These are phyloP conservation scores for Rhabdomys dilectus DNA, from an alignment of 2,113 vertebrate species.

Conservation along the genomic window DNA sequence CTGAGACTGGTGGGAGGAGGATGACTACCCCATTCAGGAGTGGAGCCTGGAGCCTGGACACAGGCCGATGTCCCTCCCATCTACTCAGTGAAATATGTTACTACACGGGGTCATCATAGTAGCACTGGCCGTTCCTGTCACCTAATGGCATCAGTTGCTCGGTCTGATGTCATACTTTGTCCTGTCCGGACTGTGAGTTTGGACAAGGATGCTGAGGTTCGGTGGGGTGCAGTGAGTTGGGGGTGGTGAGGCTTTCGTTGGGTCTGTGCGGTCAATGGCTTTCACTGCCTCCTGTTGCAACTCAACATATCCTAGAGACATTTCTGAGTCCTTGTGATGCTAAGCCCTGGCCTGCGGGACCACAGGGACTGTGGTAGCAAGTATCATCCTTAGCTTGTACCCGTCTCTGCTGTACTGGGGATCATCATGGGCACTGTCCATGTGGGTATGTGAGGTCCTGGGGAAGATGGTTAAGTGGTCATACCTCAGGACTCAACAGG, in stretches of 20 bases:
- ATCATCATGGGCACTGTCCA: background rate
- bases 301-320: background rate
- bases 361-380: background rate
- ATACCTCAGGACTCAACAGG: background rate
- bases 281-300: background rate
- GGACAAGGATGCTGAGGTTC: background rate
- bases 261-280: background rate
- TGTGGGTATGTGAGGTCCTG: background rate
- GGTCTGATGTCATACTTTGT: background rate
- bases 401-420: background rate
- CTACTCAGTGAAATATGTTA: too few species aligned
- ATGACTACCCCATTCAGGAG: background rate
- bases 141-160: background rate
- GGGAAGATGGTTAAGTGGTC: background rate
- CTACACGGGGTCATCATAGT: rapidly evolving
- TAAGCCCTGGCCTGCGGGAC: background rate
- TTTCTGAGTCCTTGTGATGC: background rate
- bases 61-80: rapidly evolving
- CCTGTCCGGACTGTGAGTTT: background rate
- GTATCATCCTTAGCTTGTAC: background rate
- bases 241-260: background rate
- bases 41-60: rapidly evolving
- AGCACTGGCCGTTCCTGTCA: background rate
- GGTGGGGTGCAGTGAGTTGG: background rate
- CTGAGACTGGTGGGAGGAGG: background rate